Evolutionary conservation across 53 echinoderm and acorn worm species (phyloP), one percentile per base, ranked within the genome.

Genomic region (Echinometra lucunter): DNA sequence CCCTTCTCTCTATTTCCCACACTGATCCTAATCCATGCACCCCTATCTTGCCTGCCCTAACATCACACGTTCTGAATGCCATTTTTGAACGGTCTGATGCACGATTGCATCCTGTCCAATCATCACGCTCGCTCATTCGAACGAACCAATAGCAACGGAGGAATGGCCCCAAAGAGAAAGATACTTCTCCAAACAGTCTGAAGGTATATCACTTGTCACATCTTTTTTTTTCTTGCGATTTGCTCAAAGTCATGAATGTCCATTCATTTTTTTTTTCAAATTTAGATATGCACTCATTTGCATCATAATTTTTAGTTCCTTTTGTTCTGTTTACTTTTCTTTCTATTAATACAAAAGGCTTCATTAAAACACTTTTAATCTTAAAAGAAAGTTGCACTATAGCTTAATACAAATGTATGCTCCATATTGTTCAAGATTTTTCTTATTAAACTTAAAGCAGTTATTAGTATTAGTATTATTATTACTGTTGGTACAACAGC

Each of bases 101-200:
- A 85, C 74, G 75, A 82, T 78, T 74, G 66, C 60, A 37, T 40
- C 56, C 63, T 80, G 94, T 93, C 94, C 94, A 93, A 82, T 44
- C 94, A 80, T 82, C 94, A 67, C 47, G 72, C 91, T 66, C 49
- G 67, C 45, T 91, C 92, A 28, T 70, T 40, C 40, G 56, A 93
- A 93, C 13, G 80, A 93, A 93, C 78, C 81, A 53, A 57, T 93
- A 93, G 72, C 97, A 98, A 96, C 91, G 98, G 97, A 98, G 97
- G 97, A 98, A 98, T 92, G 98, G 98, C 91, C 98, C 98, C 55
- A 98, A 98, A 95, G 98, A 98, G 91, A 98, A 98, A 96, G 98
- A 98, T 95, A 93, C 95, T 92, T 95, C 97, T 91, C 98, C 98
- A 87, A 98, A 98, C 97, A 98, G 95, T 95, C 95, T 98, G 82